These are phyloP conservation scores for Noctua janthe DNA, from an alignment of 2,888 invertebrate species.

Conservation along the genomic window DNA sequence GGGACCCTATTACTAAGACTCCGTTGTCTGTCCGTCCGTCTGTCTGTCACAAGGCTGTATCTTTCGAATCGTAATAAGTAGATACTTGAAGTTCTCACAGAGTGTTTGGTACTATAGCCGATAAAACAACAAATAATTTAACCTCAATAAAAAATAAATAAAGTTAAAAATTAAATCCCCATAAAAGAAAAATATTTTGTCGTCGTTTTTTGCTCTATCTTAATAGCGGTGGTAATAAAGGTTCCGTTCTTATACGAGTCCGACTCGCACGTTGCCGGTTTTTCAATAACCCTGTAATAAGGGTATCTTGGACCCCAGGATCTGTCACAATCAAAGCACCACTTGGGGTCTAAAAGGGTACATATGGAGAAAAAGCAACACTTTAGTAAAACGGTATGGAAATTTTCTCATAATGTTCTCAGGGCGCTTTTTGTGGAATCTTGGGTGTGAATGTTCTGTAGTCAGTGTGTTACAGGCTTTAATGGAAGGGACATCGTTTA, in stretches of 20 bases:
- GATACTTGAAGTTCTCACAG: too few relatives aligned
- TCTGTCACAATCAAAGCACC: constrained; percentile 76
- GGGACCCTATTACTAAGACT: not conserved
- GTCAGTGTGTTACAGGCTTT: constrained; percentile 43
- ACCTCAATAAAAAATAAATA: not conserved
- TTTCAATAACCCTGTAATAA: constrained; percentile 55
- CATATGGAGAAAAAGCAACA: constrained; percentile 69
- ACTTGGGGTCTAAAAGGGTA: constrained; percentile 74
- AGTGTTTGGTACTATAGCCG: not conserved
- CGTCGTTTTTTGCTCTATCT: not conserved
- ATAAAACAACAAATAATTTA: too few relatives aligned
- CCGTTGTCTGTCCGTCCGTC: not conserved
- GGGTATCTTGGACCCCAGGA: constrained; percentile 62
- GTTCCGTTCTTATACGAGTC: not conserved
- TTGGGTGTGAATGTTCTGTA: constrained; percentile 53
- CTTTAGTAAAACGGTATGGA: constrained; percentile 77
- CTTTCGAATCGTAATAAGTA: not conserved
- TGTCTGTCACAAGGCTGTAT: too few relatives aligned
- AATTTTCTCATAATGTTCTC: constrained; percentile 76
- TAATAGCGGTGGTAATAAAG: not conserved
- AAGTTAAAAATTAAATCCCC: not conserved
- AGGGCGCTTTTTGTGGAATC: constrained; percentile 68
- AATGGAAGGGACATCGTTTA: constrained; percentile 48
- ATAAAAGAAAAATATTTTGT: not conserved
- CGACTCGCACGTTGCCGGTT: not conserved